Conservation (phyloP, 2,113 vertebrate genomes). For the Setophaga coronata region DNA sequence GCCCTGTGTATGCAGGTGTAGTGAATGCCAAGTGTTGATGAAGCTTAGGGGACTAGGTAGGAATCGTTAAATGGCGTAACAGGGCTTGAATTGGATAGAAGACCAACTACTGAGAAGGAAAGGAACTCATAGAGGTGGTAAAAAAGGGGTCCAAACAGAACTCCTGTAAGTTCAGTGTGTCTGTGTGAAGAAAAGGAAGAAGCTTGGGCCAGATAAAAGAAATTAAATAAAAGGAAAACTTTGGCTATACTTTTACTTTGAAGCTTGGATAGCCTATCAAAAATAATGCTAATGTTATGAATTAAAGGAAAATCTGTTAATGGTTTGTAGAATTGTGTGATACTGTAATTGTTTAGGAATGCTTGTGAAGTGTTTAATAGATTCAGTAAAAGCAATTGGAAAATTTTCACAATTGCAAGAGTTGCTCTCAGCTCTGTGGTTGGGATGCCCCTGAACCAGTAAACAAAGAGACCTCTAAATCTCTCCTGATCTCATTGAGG, state of each 20-base stretch:
- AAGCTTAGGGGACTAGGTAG: background rate
- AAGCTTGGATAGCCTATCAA: background rate
- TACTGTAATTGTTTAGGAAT: background rate
- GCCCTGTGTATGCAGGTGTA: background rate
- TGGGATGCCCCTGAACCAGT: background rate
- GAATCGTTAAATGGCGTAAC: background rate
- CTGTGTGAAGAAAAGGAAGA: background rate
- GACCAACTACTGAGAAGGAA: background rate
- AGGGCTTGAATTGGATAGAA: background rate
- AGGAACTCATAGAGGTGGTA: accelerated
- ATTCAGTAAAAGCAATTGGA: background rate
- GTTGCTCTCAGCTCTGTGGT: background rate
- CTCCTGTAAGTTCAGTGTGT: background rate
- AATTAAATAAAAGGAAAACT: background rate
- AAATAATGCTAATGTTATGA: background rate
- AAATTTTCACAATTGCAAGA: background rate
- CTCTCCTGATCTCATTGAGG: background rate
- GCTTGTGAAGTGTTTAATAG: background rate
- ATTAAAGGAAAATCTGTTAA: background rate
- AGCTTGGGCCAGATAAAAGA: background rate
- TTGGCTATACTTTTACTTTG: background rate
- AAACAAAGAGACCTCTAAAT: background rate
- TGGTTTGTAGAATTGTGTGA: background rate
- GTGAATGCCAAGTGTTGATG: background rate
- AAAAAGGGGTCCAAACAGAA: background rate